Base-by-base conservation (phyloP, 2,113 vertebrate species). In the Pseudolaguvia tuberculata region DNA sequence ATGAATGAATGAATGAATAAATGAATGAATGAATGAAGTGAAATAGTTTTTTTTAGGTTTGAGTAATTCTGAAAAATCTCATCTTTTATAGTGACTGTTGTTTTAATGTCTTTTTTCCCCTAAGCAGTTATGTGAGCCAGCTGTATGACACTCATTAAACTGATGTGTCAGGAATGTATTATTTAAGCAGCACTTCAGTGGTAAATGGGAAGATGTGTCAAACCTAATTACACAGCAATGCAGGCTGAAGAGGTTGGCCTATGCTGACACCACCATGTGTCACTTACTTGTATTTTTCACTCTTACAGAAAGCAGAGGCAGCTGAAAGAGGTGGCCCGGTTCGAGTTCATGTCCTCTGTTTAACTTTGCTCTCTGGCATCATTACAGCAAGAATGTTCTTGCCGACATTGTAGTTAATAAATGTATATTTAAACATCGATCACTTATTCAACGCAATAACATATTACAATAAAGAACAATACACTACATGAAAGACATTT, bases 251-350 rank as follows among this genome's bases (percentile, higher is more conserved):
- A 42, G 21, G 59, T 48, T 58, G 31, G 35, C 12, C 35, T 25
- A 29, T 21, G 65, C 53, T 66, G 59, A 76, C 56, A 39, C 39
- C n/a, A 15, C 55, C 18, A 17, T 67, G 48, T 67, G 29, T 79
- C 57, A 79, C 65, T 27, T 29, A 51, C 62, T 59, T 2, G 10
- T 17, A 48, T 71, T 79, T 66, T 42, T 70, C 53, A 66, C 52
- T 31, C 20, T 18, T 29, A 65, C 42, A 10, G 18, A 21, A 79
- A 69, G 21, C 39, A 47, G 35, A 45, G 42, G 21, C 45, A 66
- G 52, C 65, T 50, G 39, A 39, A 23, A 42, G 25, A 27, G 31
- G 21, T 57, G 42, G 29, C 6, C n/a, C 20, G n/a, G 74, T 71
- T 69, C 20, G n/a, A 76, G 53, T 50, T 52, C 47, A 51, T 69